Evolutionary conservation across 1,140 invertebrate species (phyloP), one percentile per base, ranked within the genome.

Genomic region (Atta colombica): DNA sequence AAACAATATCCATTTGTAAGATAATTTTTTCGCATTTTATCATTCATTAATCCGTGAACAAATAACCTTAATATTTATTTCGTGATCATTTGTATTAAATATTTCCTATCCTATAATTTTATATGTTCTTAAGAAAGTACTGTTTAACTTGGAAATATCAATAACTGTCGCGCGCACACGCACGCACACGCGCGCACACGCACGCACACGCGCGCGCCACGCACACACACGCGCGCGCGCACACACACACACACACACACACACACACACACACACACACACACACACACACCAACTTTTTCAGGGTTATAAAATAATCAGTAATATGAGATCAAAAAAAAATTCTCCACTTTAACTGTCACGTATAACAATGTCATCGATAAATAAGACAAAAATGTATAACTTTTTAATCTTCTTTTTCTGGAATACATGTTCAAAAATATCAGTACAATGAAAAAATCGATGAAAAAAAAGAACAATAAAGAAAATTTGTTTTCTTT

Each of bases 11-110:
- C 5, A 0, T 49, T 39, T 31, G 14, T 28, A 31, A 35, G 2
- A 12, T 31, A 31, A 63, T 25, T 8, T 63, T 51, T 51, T 77
- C 21, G 0, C 0, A 25, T 60, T 60, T 75, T 8, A 35, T 45
- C 55, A 0, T 61, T 77, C 35, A 49, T 49, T 69, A 49, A 8
- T 0, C 35, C n/a, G n/a, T 21, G 6, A 7, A 63, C 28, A 65
- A 68, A 68, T 18, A 68, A 68, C 2, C 21, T 39, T n/a, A 10
- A 8, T 66, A 60, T 12, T 10, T 63, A 35, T 74, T 74, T 74
- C 55, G 2, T 18, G 5, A 16, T n/a, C n/a, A 45, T 25, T 60
- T 28, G 2, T 1, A 21, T 12, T 63, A 65, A n/a, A 51, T 16
- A 16, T 7, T 58, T 74, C n/a, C 7, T 39, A 39, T 12, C 2